phyloP scores from a whole-genome alignment of 2,888 invertebrate species.

The Acanthosepion esculentum region DNA sequence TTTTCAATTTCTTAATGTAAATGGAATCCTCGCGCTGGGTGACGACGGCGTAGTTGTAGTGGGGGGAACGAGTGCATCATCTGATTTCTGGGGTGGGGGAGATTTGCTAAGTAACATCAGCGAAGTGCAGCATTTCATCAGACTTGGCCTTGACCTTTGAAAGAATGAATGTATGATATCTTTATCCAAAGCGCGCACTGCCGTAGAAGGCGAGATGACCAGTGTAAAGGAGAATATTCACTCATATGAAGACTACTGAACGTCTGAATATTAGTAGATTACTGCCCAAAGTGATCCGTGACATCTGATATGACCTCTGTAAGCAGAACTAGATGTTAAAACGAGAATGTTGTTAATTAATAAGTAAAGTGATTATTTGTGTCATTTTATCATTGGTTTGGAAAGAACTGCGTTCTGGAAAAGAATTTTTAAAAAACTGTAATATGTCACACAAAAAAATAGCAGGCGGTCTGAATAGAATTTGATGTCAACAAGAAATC shows the following conservation, averaged over 20 bases:
- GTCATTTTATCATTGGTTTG: too few relatives aligned
- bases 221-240: background rate
- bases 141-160: background rate
- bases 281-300: background rate
- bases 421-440: too few relatives aligned
- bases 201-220: background rate
- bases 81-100: background rate
- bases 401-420: too few relatives aligned
- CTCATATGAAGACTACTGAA: background rate
- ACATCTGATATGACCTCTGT: too few relatives aligned
- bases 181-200: background rate
- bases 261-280: background rate
- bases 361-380: too few relatives aligned
- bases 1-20: conserved; percentile 22
- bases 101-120: background rate
- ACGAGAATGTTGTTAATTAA: too few relatives aligned
- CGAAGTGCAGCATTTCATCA: background rate
- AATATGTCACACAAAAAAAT: too few relatives aligned
- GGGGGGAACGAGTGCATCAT: background rate
- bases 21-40: background rate
- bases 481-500: too few relatives aligned
- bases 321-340: too few relatives aligned
- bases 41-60: background rate
- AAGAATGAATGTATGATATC: background rate
- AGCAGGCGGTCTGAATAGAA: too few relatives aligned